Evolutionary conservation across 2,888 invertebrate genomes (phyloP), one percentile per base, ranked within the genome.

Genomic region (Unio delphinus): DNA sequence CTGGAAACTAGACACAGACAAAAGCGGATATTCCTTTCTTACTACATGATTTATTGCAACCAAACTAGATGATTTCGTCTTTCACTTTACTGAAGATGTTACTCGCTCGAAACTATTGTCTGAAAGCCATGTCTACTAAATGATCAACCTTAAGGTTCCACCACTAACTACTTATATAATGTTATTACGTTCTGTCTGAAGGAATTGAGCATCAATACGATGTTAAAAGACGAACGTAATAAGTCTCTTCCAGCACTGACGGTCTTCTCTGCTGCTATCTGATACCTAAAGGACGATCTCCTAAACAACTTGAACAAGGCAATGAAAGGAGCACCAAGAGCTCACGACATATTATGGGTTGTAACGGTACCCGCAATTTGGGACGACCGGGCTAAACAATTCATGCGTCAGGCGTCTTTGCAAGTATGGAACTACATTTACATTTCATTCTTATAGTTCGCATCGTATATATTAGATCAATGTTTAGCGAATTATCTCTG

Each of bases 181-280:
- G 30, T 4, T 30, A 30, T 5, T 30, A 30, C 30, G 5, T 30
- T 5, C 5, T 30, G 5, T 30, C 30, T 30, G 30, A 4, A 30
- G 30, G 30, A 5, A 30, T 30, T 30, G 30, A 30, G 30, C 30
- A 5, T 30, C 30, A 30, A 30, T 5, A 30, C 30, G 3, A 30
- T 30, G 30, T 5, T 30, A 30, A 3, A 30, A 30, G 30, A 30
- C 5, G 30, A 30, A 30, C 30, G 30, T 30, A 30, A 30, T 30
- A 30, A 30, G 5, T 30, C 30, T 30, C 18, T 72, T 7, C 66
- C 69, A 8, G 72, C 72, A 4, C 59, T 45, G 58, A 67, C 23
- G n/a, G 61, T 72, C 4, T 72, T 72, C 63, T 60, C 67, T 28
- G 69, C 69, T 57, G 66, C 66, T 17, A 72, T 72, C 30, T 30